Percentiles rank a stretch among this genome's conserved stretches.
These are phyloP conservation scores for Pseudotriccus pelzelni DNA, from an alignment of 2,797 vertebrate genomes.

Conservation along the genomic window DNA sequence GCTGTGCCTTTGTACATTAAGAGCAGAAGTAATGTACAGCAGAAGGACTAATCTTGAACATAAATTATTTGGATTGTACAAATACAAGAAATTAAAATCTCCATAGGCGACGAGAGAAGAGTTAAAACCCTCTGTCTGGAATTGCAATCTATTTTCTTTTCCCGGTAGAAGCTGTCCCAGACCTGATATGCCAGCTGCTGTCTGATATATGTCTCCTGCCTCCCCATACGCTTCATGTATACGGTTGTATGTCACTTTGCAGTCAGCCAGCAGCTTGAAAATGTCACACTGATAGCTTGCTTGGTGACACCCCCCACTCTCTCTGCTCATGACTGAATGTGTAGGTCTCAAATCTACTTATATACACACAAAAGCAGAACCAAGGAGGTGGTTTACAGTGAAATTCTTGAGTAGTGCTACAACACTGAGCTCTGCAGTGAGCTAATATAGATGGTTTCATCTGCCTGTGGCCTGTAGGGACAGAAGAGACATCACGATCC, in stretches of 20 bases:
- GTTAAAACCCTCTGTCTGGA: background rate
- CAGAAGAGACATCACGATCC: rapidly evolving
- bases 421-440: background rate
- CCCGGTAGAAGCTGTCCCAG: background rate
- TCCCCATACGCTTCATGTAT: background rate
- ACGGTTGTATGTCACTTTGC: conserved; percentile 24
- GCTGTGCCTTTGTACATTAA: background rate
- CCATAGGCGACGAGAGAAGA: background rate
- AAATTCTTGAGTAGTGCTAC: background rate
- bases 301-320: background rate
- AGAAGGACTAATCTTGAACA: background rate
- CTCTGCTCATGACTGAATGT: background rate
- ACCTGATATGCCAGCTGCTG: conserved; percentile 15
- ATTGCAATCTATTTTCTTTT: conserved; percentile 15
- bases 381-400: background rate
- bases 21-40: background rate
- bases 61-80: background rate
- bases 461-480: background rate
- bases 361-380: background rate
- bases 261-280: conserved; percentile 40
- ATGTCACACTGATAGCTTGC: conserved; percentile 10
- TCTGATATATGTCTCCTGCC: conserved; percentile 12
- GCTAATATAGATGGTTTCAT: background rate
- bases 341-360: background rate
- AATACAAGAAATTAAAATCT: background rate